These are phyloP conservation scores for Mungos mungo DNA, from an alignment of 2,113 vertebrate species.

Conservation along the genomic window DNA sequence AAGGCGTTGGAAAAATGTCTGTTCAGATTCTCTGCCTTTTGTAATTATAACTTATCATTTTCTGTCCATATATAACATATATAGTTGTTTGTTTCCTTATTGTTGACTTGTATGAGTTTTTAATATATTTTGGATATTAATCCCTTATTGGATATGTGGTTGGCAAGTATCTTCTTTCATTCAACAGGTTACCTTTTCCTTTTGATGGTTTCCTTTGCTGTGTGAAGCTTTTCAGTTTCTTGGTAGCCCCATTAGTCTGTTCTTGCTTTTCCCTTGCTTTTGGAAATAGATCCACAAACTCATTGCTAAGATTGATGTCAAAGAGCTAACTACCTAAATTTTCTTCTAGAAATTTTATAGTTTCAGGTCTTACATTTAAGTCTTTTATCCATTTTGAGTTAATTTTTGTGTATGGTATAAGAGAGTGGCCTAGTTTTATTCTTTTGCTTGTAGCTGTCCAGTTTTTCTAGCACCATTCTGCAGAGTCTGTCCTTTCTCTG, in stretches of 20 bases:
- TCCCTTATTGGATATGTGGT: too few relatives aligned
- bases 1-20: background rate
- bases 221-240: background rate
- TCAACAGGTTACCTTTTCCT: background rate
- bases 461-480: background rate
- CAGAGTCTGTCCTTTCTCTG: background rate
- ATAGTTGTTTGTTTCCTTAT: background rate
- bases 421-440: background rate
- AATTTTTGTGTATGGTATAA: background rate
- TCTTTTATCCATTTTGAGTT: background rate
- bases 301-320: background rate
- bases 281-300: background rate
- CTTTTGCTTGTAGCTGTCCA: background rate
- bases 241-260: background rate
- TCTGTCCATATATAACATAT: background rate
- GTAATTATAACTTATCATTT: background rate
- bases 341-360: background rate
- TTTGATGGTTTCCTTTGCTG: background rate
- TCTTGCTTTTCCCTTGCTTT: background rate
- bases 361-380: background rate
- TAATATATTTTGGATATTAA: background rate
- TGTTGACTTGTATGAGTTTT: background rate
- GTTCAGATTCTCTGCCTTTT: background rate
- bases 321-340: background rate
- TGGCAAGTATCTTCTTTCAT: background rate